Percentiles rank a stretch among this genome's conserved stretches.
Conservation (phyloP, 2,797 vertebrate species). For the Pseudochirops cupreus region DNA sequence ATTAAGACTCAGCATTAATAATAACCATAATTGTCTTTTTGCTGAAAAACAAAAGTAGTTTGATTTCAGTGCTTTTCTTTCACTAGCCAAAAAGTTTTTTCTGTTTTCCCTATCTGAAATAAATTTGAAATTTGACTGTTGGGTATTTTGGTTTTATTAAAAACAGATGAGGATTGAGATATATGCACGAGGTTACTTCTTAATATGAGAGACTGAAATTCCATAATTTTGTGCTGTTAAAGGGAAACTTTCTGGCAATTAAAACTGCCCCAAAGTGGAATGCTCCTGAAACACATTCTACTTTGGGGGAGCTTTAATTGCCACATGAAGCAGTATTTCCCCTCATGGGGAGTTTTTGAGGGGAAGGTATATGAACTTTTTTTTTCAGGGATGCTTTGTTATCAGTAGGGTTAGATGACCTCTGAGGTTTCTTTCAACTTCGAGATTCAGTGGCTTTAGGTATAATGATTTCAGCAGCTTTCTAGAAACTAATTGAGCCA, state of each 20-base stretch:
- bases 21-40: not conserved
- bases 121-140: not conserved
- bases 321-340: not conserved
- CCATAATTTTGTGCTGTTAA: not conserved
- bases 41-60: not conserved
- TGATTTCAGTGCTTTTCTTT: no score
- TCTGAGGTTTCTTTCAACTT: not conserved
- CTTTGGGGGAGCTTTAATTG: not conserved
- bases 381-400: not conserved
- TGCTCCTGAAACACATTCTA: not conserved
- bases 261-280: not conserved
- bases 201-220: not conserved
- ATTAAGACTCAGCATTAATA: not conserved
- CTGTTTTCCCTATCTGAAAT: not conserved
- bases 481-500: not conserved
- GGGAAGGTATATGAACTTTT: not conserved
- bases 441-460: not conserved
- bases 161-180: not conserved
- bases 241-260: not conserved
- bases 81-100: not conserved
- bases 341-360: not conserved
- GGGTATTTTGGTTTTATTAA: not conserved
- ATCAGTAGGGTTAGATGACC: not conserved
- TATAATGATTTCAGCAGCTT: not conserved
- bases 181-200: not conserved